Evolutionary conservation across 2,797 vertebrate genomes (phyloP).

Genomic region (Amblyopsis hoosieri): DNA sequence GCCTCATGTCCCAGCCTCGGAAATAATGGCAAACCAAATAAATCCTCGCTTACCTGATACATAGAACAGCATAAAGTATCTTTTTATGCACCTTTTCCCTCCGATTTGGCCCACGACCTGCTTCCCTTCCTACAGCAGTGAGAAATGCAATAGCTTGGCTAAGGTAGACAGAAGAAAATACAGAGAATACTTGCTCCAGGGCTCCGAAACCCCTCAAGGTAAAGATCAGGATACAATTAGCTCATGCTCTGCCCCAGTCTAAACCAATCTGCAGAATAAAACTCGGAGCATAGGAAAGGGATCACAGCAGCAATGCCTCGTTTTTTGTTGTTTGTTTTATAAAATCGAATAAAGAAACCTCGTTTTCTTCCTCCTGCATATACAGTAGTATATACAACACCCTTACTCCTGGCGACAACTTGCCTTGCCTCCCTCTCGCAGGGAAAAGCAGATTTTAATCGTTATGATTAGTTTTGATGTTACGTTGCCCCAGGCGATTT

Average conservation of each 20-base stretch:
- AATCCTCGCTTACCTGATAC: constrained; percentile 93
- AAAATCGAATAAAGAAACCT: constrained; percentile 76
- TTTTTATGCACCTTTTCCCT: constrained; percentile 46
- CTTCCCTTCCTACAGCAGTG: constrained; percentile 92
- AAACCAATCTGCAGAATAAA: constrained; percentile 92
- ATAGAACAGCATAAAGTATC: constrained; percentile 81
- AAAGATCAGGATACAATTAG: constrained; percentile 99
- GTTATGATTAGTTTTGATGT: constrained; percentile 99
- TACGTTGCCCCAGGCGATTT: constrained; percentile 94
- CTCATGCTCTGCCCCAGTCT: constrained; percentile 96
- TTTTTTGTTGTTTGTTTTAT: constrained; percentile 80
- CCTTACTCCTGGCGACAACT: constrained; percentile 90
- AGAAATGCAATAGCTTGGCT: constrained; percentile 99
- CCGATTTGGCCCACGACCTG: constrained; percentile 88
- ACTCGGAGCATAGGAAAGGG: constrained; percentile 86
- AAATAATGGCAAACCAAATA: constrained; percentile 87
- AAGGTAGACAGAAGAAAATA: constrained; percentile 99
- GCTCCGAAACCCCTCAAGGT: constrained; percentile 98
- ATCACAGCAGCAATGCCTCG: constrained; percentile 82
- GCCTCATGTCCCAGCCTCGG: constrained; percentile 85
- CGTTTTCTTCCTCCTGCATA: constrained; percentile 36
- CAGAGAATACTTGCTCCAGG: constrained; percentile 97
- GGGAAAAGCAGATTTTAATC: constrained; percentile 99
- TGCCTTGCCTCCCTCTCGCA: constrained; percentile 91
- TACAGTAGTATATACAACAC: constrained; percentile 72